These are phyloP conservation scores for Phrynosoma blainvillii DNA, from an alignment of 2,113 vertebrate genomes.

Conservation along the genomic window DNA sequence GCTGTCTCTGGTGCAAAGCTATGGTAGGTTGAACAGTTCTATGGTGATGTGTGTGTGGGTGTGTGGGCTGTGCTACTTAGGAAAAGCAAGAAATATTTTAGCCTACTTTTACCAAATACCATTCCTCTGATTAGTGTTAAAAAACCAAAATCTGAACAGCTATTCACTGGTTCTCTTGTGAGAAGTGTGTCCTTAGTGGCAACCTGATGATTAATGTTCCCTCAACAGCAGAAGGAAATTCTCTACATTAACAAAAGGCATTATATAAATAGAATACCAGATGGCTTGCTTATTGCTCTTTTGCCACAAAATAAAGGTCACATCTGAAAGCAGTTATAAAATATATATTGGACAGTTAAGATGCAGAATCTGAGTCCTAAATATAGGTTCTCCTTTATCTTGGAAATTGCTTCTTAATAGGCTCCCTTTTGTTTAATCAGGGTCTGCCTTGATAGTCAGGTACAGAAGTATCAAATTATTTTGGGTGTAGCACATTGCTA, in stretches of 20 bases:
- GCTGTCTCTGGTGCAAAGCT: conserved; percentile 97
- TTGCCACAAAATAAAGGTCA: not conserved
- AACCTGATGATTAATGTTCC: conserved; percentile 2
- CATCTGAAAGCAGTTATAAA: conserved; percentile 14
- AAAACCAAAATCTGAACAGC: not conserved
- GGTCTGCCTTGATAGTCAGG: not conserved
- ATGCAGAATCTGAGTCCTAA: not conserved
- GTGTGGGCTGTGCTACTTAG: too few species aligned
- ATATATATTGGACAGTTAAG: not conserved
- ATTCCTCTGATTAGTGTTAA: not conserved
- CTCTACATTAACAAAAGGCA: not conserved
- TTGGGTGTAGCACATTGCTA: not conserved
- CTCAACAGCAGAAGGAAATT: not conserved
- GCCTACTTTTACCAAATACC: not conserved
- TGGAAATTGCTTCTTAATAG: not conserved
- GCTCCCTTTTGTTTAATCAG: conserved; percentile 7
- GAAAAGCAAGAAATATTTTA: not conserved
- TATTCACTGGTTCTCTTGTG: not conserved
- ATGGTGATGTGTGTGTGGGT: not conserved
- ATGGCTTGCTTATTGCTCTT: not conserved
- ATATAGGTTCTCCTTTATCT: not conserved
- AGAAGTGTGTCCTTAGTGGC: not conserved
- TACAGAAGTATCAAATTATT: not conserved
- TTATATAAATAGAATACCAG: not conserved
- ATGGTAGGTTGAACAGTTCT: conserved; percentile 78